These are phyloP conservation scores for Cydia pomonella DNA, from an alignment of 1,140 invertebrate species.

Conservation along the genomic window DNA sequence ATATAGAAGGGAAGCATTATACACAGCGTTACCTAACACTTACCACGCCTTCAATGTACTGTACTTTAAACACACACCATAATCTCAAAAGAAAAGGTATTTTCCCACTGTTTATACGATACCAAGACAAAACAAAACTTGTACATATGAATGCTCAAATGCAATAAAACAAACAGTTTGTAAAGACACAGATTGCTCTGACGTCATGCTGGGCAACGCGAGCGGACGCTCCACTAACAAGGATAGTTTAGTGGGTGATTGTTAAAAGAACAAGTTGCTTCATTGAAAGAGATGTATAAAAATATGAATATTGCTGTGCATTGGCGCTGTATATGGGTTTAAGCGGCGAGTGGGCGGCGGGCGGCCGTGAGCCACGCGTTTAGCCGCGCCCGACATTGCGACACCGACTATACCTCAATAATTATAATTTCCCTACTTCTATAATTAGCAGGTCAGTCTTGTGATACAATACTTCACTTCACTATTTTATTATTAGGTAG, in stretches of 20 bases:
- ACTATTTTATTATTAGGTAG: background rate
- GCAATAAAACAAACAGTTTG: conserved; percentile 7
- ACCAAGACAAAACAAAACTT: background rate
- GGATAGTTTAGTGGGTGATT: conserved; percentile 43
- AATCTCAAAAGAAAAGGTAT: background rate
- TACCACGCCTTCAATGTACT: background rate
- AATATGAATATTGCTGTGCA: conserved; percentile 69
- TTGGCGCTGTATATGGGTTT: conserved; percentile 73
- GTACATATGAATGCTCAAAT: background rate
- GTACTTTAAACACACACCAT: conserved; percentile 4
- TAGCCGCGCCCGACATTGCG: conserved; percentile 64
- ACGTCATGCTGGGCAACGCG: conserved; percentile 9
- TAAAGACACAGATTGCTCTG: conserved; percentile 11
- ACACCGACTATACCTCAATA: conserved; percentile 58
- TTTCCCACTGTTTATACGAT: background rate
- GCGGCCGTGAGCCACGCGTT: conserved; percentile 71
- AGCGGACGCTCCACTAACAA: conserved; percentile 23
- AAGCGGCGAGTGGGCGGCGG: conserved; percentile 72
- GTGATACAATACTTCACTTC: background rate
- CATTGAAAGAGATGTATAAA: conserved; percentile 54
- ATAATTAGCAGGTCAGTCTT: conserved; percentile 50
- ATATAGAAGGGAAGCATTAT: conserved; percentile 36
- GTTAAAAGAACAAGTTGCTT: conserved; percentile 61
- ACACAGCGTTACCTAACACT: conserved; percentile 25
- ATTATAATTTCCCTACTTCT: conserved; percentile 61